Conservation (phyloP, 2,797 vertebrate genomes). For the Carapus acus region DNA sequence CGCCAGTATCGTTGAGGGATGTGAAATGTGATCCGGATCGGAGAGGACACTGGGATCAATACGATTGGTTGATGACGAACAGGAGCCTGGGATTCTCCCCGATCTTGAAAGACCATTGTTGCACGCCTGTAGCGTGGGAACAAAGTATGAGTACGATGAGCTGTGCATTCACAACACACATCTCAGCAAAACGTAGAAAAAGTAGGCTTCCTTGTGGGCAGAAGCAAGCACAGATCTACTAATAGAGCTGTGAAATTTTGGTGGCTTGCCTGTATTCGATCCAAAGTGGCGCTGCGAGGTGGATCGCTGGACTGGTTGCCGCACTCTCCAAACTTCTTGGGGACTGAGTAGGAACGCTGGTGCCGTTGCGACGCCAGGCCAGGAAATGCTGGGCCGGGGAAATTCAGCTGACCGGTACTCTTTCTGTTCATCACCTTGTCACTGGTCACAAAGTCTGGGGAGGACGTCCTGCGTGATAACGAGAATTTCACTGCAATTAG, state of each 20-base stretch:
- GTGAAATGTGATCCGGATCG: conserved; percentile 89
- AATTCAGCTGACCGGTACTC: conserved; percentile 96
- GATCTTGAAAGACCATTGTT: conserved; percentile 84
- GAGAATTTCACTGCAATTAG: not conserved
- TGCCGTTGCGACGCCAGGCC: conserved; percentile 87
- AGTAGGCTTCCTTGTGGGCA: no score
- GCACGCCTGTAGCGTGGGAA: conserved; percentile 71
- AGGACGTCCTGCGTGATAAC: conserved; percentile 80
- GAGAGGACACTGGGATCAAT: conserved; percentile 81
- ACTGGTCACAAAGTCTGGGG: conserved; percentile 86
- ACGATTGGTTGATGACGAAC: conserved; percentile 76
- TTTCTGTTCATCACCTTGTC: conserved; percentile 91
- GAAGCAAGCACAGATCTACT: no score
- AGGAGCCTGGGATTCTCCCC: conserved; percentile 80
- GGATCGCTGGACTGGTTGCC: conserved; percentile 81
- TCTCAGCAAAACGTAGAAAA: not conserved
- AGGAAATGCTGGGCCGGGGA: conserved; percentile 73
- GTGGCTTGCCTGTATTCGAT: conserved; percentile 84
- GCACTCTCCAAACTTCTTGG: conserved; percentile 94
- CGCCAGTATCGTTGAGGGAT: conserved; percentile 89
- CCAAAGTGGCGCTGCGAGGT: conserved; percentile 93
- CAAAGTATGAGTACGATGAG: not conserved
- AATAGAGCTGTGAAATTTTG: no score
- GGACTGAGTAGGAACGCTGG: conserved; percentile 96
- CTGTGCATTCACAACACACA: not conserved